Base-by-base conservation (phyloP, 2,113 vertebrate genomes). In the Cyprinus carpio region DNA sequence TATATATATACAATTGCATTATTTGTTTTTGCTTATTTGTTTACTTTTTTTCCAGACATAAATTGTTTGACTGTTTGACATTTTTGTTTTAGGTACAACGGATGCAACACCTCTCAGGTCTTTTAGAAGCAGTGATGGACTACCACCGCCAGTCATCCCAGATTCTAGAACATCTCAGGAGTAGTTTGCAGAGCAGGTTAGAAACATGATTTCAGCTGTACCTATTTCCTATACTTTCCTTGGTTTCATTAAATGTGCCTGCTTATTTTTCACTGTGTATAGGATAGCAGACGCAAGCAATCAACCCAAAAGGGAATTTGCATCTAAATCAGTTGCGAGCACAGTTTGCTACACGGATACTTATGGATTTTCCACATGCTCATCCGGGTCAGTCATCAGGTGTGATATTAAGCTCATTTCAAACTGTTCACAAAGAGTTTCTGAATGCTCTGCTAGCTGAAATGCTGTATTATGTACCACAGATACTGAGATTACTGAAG, bases 111-210 rank as follows among this genome's bases (percentile, higher is more conserved):
- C 88, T 98, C 89, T 90, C 95, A 0, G 94, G 96, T 84, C 94
- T 98, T 72, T 87, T 96, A 83, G 92, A 96, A 76, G 95, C 96
- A 0, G 94, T 95, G 0, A 87, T 97, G 76, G 96, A 96, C 89
- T 98, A 97, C 82, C 97, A 99, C 89, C 94, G 88, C 64, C 95
- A 95, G 89, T 95, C 96, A 13, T 86, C 92, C 1, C 93, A 95
- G 69, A 95, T 97, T 87, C 90, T 99, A 89, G 94, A 95, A 87
- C 94, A 96, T 56, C 94, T 98, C 51, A 96, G 96, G n/a, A 94
- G 91, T n/a, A n/a, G n/a, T 90, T 92, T 98, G 65, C 95, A 96
- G 87, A 93, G 92, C 69, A 94, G 96, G 97, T 97, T 83, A 94
- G 92, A 60, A 2, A 3, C 64, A 23, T 23, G 7, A 6, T 6